Percentiles rank a stretch among this genome's conserved stretches.
Evolutionary conservation across 1,140 invertebrate genomes (phyloP).

Genomic region (Ceratina calcarata): DNA sequence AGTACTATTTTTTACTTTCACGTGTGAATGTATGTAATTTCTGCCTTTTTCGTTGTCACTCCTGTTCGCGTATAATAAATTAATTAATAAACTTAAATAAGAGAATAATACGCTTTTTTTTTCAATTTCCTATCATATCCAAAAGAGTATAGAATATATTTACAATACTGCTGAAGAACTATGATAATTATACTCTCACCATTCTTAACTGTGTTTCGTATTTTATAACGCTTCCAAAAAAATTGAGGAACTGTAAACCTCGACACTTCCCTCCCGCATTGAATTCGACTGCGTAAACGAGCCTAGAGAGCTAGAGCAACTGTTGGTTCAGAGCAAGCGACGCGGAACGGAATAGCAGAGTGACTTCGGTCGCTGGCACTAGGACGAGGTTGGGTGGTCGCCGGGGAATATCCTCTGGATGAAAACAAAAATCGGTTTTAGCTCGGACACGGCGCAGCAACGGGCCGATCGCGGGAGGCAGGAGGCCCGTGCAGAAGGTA

Average conservation of each 20-base stretch:
- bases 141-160: no score
- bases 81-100: no score
- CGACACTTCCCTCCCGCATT: no score
- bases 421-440: slow-evolving; percentile 63
- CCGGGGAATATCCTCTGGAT: slow-evolving; percentile 47
- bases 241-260: not conserved
- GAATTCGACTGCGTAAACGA: not conserved
- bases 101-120: no score
- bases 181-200: no score
- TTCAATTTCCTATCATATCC: no score
- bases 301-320: not conserved
- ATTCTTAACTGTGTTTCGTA: not conserved
- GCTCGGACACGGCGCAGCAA: slow-evolving; percentile 16
- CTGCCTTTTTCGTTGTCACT: no score
- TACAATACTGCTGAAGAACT: no score
- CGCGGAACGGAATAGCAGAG: slow-evolving; percentile 49
- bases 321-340: slow-evolving; percentile 9
- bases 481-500: slow-evolving; percentile 64
- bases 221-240: not conserved
- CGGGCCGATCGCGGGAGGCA: slow-evolving; percentile 45
- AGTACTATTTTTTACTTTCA: no score
- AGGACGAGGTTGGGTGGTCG: not conserved
- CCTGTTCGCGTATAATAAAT: no score
- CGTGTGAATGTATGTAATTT: no score
- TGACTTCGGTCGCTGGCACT: not conserved